Evolutionary conservation across 2,888 invertebrate genomes (phyloP), one percentile per base, ranked within the genome.

Genomic region (Marasmarcha lunaedactyla): DNA sequence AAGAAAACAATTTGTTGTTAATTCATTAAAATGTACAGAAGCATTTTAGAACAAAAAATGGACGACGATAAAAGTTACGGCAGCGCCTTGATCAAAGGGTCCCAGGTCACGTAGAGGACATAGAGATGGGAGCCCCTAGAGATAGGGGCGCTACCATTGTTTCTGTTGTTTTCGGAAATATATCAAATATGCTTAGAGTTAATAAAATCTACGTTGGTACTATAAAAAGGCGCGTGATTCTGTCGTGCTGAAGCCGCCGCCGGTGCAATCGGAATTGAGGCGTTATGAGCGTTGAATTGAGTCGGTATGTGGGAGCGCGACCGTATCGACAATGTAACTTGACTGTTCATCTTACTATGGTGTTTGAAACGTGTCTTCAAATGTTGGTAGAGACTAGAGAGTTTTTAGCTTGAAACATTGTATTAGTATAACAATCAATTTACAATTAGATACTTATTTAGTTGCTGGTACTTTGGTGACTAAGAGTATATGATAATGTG

Each of bases 11-110:
- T 60, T 62, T 60, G 63, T 65, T 69, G 5, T 63, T 60, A 55
- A 47, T 69, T 76, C 68, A 76, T 81, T 77, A 77, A 78, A 73
- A 81, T 81, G 77, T 76, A 79, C 67, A 72, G 74, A 69, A 73
- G 79, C 71, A 57, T 59, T 52, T 54, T 58, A 63, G 67, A 71
- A 67, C 9, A 30, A 30, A 10, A 30, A 30, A 30, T 7, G 11
- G 4, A 9, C 3, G 4, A 30, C 3, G 4, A 30, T 30, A 30
- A 4, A 10, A 30, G 30, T 10, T 20, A 20, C 4, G 30, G 30
- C 2, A 30, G 11, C 30, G 30, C 30, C 11, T 9, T 11, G 30
- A 30, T 30, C 30, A 30, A 30, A 30, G 30, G 2, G n/a, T 9
- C 10, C 30, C 9, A 54, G 58, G 63, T 70, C 70, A 67, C 65